Evolutionary conservation across 2,888 invertebrate species (phyloP), one percentile per base, ranked within the genome.

Genomic region (Clunio marinus): DNA sequence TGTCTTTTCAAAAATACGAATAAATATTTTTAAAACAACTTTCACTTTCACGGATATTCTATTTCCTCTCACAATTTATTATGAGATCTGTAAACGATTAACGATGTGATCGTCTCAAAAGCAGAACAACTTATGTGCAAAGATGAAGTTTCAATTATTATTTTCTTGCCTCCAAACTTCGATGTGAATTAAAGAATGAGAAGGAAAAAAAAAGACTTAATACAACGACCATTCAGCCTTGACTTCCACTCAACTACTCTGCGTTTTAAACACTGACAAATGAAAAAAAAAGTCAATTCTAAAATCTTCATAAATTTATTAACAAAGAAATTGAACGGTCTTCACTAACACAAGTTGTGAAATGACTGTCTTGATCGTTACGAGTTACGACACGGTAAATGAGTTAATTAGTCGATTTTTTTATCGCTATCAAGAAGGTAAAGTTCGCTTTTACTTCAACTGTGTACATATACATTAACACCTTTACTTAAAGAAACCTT

Each of bases 101-200:
- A 20, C 37, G 63, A 63, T 24, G 45, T 27, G 37, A 27, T 25
- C 63, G 45, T 20, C 15, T 41, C 27, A 27, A 27, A 25, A 15
- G 63, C 46, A 17, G 63, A 63, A 24, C 13, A 17, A 28, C 28
- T 63, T 45, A 63, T 41, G 41, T 41, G 41, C 41, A 41, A 41
- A 41, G 41, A 41, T 10, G n/a, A n/a, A n/a, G 41, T n/a, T 41
- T 41, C 10, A 41, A 41, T 5, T 32, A n/a, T n/a, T 32, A 8
- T 32, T 32, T 32, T 32, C 15, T 10, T 41, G 41, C 15, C 41
- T 41, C 15, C 41, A 2, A 41, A 41, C 41, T 41, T n/a, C 10
- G n/a, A 15, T n/a, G 41, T n/a, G 41, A 41, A 41, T 15, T 41
- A 3, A 3, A 13, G 10, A 32, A 15, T 41, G 15, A 41, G 15